Conservation (phyloP, 2,888 invertebrate species). For the Nymphalis polychloros region DNA sequence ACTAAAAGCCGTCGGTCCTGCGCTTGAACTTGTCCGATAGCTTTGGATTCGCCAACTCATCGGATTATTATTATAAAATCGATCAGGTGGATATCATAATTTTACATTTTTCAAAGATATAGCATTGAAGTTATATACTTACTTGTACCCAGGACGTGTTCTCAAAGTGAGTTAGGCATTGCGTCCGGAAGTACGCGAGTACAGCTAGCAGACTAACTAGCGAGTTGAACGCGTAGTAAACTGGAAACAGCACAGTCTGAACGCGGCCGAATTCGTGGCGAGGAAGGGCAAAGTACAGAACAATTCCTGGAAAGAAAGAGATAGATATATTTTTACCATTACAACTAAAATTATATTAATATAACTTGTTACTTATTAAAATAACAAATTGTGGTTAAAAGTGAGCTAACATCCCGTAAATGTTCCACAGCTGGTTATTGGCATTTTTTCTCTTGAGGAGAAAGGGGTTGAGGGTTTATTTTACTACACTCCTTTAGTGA, state of each 20-base stretch:
- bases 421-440: too few relatives aligned
- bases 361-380: neutral
- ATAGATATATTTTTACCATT: slow-evolving; percentile 34
- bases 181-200: slow-evolving; percentile 85
- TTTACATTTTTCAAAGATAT: too few relatives aligned
- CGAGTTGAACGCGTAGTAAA: slow-evolving; percentile 91
- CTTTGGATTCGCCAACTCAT: too few relatives aligned
- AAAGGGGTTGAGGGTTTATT: too few relatives aligned
- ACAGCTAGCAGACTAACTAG: slow-evolving; percentile 87
- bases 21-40: too few relatives aligned
- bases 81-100: too few relatives aligned
- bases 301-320: slow-evolving; percentile 83
- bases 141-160: slow-evolving; percentile 74
- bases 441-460: too few relatives aligned
- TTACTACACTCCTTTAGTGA: too few relatives aligned
- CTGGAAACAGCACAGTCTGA: slow-evolving; percentile 92
- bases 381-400: neutral
- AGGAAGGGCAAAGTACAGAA: slow-evolving; percentile 92
- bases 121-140: slow-evolving; percentile 37
- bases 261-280: slow-evolving; percentile 93
- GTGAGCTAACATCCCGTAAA: too few relatives aligned
- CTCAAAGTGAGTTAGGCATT: slow-evolving; percentile 75
- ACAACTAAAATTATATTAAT: neutral
- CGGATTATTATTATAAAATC: too few relatives aligned
- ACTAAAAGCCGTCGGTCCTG: too few relatives aligned